A percentile compares a stretch with the other conserved stretches of the same genome.
These are phyloP conservation scores for Paraplagusia blochii DNA, from an alignment of 2,113 vertebrate genomes.

Conservation along the genomic window DNA sequence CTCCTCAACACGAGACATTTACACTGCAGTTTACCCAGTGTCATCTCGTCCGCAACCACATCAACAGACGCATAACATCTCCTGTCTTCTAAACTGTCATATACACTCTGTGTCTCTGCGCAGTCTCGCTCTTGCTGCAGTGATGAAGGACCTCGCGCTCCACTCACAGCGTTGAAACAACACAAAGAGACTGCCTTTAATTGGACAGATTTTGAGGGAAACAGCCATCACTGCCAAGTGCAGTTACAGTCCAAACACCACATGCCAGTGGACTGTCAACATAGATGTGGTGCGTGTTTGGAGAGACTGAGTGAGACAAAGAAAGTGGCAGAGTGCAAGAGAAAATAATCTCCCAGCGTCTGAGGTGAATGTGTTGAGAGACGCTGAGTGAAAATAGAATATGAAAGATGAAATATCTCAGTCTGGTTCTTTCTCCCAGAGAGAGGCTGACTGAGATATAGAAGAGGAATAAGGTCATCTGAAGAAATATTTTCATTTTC, in stretches of 20 bases:
- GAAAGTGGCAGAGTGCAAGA: slow-evolving; percentile 21
- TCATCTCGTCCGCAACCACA: neutral
- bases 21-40: neutral
- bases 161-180: slow-evolving; percentile 21
- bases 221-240: slow-evolving; percentile 41
- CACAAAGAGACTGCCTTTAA: slow-evolving; percentile 29
- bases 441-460: slow-evolving; percentile 8
- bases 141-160: slow-evolving; percentile 21
- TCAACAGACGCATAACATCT: neutral
- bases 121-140: neutral
- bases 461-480: slow-evolving; percentile 21
- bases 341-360: slow-evolving; percentile 35
- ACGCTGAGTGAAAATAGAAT: slow-evolving; percentile 30
- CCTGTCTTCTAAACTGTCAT: neutral
- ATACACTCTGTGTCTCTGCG: neutral
- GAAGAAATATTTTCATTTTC: slow-evolving; percentile 10
- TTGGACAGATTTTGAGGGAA: slow-evolving; percentile 50
- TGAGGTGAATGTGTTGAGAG: slow-evolving; percentile 20
- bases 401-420: slow-evolving; percentile 31
- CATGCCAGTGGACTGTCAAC: slow-evolving; percentile 53
- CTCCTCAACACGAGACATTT: neutral
- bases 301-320: slow-evolving; percentile 36
- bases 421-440: slow-evolving; percentile 6
- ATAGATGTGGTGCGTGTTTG: slow-evolving; percentile 55
- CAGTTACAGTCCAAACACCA: slow-evolving; percentile 29